These are phyloP conservation scores for Semotilus atromaculatus DNA, from an alignment of 2,797 vertebrate genomes.

Conservation along the genomic window DNA sequence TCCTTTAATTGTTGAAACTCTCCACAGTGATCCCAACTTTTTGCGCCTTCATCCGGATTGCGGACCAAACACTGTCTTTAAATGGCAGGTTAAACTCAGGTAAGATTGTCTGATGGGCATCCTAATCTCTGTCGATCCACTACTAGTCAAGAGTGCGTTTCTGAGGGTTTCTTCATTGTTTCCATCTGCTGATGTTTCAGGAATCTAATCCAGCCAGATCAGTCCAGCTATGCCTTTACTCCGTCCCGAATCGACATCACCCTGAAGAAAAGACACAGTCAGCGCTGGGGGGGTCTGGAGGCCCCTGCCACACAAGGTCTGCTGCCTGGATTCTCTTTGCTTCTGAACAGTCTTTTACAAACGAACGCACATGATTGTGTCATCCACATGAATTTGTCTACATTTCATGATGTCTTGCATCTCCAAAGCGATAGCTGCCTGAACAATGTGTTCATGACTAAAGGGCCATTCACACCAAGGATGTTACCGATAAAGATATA, in stretches of 20 bases:
- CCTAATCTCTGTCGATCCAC: not conserved
- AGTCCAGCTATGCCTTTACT: slow-evolving; percentile 90
- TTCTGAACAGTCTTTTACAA: not conserved
- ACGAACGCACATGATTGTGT: not conserved
- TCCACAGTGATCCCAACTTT: slow-evolving; percentile 87
- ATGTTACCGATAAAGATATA: too few species aligned
- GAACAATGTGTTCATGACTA: not conserved
- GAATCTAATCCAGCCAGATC: slow-evolving; percentile 95
- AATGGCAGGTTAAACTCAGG: slow-evolving; percentile 99
- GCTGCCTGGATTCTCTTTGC: slow-evolving; percentile 81
- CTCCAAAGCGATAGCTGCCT: not conserved
- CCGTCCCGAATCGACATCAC: slow-evolving; percentile 90
- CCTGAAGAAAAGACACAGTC: slow-evolving; percentile 95
- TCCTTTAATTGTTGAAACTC: slow-evolving; percentile 46
- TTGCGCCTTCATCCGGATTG: slow-evolving; percentile 90
- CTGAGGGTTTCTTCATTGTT: not conserved
- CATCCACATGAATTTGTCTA: not conserved
- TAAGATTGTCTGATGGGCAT: slow-evolving; percentile 61
- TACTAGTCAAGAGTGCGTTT: not conserved
- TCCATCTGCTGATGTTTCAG: slow-evolving; percentile 69
- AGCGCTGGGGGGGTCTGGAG: slow-evolving; percentile 96
- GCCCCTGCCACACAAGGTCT: slow-evolving; percentile 98
- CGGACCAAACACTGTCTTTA: slow-evolving; percentile 91
- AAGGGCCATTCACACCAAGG: too few species aligned
- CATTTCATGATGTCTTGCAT: not conserved